Evolutionary conservation across 2,888 invertebrate genomes (phyloP).

Genomic region (Temnothorax unifasciatus): DNA sequence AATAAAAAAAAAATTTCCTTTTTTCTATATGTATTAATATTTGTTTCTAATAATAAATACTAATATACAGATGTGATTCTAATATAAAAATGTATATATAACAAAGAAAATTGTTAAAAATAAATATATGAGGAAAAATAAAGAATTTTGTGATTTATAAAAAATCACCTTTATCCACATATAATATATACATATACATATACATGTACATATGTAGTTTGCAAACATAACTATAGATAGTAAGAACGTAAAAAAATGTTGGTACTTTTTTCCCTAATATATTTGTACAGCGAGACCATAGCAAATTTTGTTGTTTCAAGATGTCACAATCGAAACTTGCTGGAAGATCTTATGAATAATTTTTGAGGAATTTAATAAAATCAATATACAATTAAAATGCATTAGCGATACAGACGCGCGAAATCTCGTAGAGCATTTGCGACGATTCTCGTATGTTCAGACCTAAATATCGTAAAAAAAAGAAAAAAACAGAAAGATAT

Average conservation of each 20-base stretch:
- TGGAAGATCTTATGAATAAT: slow-evolving; percentile 65
- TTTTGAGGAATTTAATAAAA: slow-evolving; percentile 48
- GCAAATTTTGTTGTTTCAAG: slow-evolving; percentile 39
- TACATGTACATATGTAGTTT: slow-evolving; percentile 62
- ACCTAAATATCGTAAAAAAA: slow-evolving; percentile 87
- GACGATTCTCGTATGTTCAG: slow-evolving; percentile 93
- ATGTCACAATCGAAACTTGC: slow-evolving; percentile 55
- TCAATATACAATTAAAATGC: slow-evolving; percentile 57
- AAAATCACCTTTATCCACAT: slow-evolving; percentile 4
- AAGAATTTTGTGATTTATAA: not conserved
- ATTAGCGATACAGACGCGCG: slow-evolving; percentile 94
- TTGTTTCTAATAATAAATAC: slow-evolving; percentile 29
- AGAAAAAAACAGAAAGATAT: slow-evolving; percentile 14
- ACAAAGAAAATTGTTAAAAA: slow-evolving; percentile 6
- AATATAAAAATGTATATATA: not conserved
- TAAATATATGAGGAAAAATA: slow-evolving; percentile 1
- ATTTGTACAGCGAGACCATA: slow-evolving; percentile 60
- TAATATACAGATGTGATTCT: slow-evolving; percentile 10
- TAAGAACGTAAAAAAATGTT: slow-evolving; percentile 65
- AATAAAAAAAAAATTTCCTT: not conserved
- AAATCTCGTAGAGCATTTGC: slow-evolving; percentile 94
- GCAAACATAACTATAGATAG: slow-evolving; percentile 70
- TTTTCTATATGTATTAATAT: slow-evolving; percentile 20
- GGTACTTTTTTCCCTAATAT: slow-evolving; percentile 52
- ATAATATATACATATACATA: not conserved